Base-by-base conservation (phyloP, 2,797 vertebrate species). In the Sciurus vulgaris region DNA sequence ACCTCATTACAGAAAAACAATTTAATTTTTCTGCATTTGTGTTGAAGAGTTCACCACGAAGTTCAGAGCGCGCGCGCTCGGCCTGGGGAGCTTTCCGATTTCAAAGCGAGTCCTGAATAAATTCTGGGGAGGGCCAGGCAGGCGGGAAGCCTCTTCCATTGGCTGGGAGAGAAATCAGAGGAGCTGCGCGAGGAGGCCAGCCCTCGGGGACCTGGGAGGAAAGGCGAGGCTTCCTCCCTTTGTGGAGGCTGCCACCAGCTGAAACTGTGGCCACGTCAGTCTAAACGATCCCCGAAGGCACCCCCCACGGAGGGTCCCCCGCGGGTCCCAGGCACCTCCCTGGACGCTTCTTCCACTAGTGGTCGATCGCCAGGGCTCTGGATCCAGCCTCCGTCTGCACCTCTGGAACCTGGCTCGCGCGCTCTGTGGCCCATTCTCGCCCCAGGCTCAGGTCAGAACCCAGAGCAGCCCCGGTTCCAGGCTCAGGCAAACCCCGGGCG, bases 21-120 rank as follows among this genome's bases (percentile, higher is more conserved):
- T 94, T 69, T 47, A 24, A 95, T 96, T 97, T 59, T 67, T 92
- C 93, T 81, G 72, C 86, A n/a, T 89, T 70, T 84, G 86, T 78
- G 82, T 70, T 41, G 93, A 86, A 95, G 91, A 90, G 38, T 65
- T 94, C 38, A 85, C 95, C 84, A 59, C 24, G 91, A 93, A 41
- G 38, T 79, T 33, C 2, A 4, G 65, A 81, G 4, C 54, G 7
- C 0, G 7, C 0, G 38, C 38, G 1, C 72, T 93, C 30, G 33
- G 33, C 76, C 83, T 30, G 10, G 13, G 38, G 44, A n/a, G 4
- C 14, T 74, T 87, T 91, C 84, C 49, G 61, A 78, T 79, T 94
- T 89, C 95, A 47, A 73, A 41, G 91, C 1, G 59, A 28, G 2
- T 79, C 96, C 87, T 85, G 63, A 47, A 69, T 10, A 0, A 18